Percentiles rank a stretch among this genome's conserved stretches.
Conservation (phyloP, 2,797 vertebrate genomes). For the Xiphophorus birchmanni region DNA sequence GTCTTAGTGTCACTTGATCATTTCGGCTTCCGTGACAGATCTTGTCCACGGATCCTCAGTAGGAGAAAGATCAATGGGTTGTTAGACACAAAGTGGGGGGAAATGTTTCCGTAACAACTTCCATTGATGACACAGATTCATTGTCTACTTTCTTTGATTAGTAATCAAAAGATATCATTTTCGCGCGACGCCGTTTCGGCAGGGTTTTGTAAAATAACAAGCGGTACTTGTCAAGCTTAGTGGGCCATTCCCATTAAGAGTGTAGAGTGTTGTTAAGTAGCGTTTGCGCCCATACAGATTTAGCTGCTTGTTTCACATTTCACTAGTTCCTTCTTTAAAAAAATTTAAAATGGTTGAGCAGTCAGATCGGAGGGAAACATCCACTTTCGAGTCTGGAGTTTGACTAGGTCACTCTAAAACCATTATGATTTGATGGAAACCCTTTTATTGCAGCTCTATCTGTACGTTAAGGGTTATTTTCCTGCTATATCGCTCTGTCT, state of each 20-base stretch:
- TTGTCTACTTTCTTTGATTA: slow-evolving; percentile 6
- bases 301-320: background rate
- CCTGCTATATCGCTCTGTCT: background rate
- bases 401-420: background rate
- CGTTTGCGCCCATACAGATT: background rate
- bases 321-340: background rate
- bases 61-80: slow-evolving; percentile 2
- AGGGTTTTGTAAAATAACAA: background rate
- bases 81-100: background rate
- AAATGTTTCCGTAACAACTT: background rate
- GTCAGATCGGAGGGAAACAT: background rate
- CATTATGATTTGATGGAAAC: background rate
- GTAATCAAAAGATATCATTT: slow-evolving; percentile 1
- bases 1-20: slow-evolving; percentile 13
- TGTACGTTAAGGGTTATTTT: background rate
- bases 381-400: background rate
- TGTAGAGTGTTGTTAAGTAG: background rate
- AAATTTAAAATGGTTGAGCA: background rate
- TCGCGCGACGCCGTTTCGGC: background rate
- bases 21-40: slow-evolving; percentile 22
- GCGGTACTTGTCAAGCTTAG: background rate
- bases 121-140: background rate
- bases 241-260: background rate
- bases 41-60: background rate
- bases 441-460: background rate